Percentiles rank a stretch among this genome's conserved stretches.
Evolutionary conservation across 2,888 invertebrate species (phyloP).

Genomic region (Sesia bembeciformis): DNA sequence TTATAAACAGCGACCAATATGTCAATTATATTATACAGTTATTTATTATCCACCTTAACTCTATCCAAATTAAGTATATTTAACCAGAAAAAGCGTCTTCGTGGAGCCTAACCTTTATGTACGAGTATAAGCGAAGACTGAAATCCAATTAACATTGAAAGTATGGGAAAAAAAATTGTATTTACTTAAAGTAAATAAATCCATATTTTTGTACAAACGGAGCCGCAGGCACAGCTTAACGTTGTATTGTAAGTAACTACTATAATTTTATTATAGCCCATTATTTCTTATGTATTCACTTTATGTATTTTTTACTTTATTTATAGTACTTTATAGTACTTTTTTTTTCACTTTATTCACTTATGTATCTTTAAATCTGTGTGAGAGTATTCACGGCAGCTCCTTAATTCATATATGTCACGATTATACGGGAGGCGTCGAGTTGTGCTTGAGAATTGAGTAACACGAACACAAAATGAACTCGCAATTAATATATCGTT

Average conservation of each 20-base stretch:
- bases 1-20: too few species aligned
- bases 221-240: not conserved
- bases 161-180: not conserved
- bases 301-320: too few species aligned
- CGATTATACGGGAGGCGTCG: conserved; percentile 48
- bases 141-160: not conserved
- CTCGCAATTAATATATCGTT: conserved; percentile 37
- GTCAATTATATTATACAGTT: too few species aligned
- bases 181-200: not conserved
- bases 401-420: conserved; percentile 67
- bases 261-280: not conserved
- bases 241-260: not conserved
- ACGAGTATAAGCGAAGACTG: not conserved
- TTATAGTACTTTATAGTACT: too few species aligned
- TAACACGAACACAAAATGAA: conserved; percentile 38
- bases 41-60: too few species aligned
- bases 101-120: too few species aligned
- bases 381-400: conserved; percentile 30
- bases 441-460: conserved; percentile 45
- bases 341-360: too few species aligned
- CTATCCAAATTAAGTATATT: too few species aligned
- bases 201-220: not conserved
- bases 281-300: conserved; percentile 8
- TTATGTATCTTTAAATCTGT: conserved; percentile 15
- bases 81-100: too few species aligned